phyloP scores from a whole-genome alignment of 2,888 invertebrate species.

The Pachydiplax longipennis region DNA sequence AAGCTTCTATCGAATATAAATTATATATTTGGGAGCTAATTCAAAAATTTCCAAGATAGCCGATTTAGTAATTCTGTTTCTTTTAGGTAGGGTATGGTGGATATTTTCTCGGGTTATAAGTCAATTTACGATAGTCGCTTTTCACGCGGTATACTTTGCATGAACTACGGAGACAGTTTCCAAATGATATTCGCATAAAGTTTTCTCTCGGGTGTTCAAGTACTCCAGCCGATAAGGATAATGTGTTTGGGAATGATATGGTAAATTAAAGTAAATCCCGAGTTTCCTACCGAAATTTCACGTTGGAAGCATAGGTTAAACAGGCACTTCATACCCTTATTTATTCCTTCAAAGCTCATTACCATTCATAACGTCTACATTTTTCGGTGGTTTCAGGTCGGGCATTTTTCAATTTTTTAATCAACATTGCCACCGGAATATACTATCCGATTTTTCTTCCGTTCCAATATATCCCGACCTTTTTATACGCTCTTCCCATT shows the following conservation, averaged over 20 bases:
- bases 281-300: slow-evolving; percentile 7
- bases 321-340: slow-evolving; percentile 33
- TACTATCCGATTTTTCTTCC: neutral
- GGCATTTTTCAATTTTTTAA: slow-evolving; percentile 32
- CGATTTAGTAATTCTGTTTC: neutral
- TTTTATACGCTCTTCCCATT: neutral
- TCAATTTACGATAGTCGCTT: neutral
- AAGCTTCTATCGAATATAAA: too few relatives aligned
- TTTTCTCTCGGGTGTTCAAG: slow-evolving; percentile 37
- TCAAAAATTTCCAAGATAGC: too few relatives aligned
- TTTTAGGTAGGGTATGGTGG: neutral
- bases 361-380: slow-evolving; percentile 20
- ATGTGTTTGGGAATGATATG: slow-evolving; percentile 37
- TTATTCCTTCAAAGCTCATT: slow-evolving; percentile 44
- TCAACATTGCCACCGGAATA: slow-evolving; percentile 1
- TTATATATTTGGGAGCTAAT: too few relatives aligned
- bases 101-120: slow-evolving; percentile 11
- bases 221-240: slow-evolving; percentile 22
- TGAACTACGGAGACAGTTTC: slow-evolving; percentile 16
- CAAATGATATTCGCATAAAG: slow-evolving; percentile 24
- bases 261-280: slow-evolving; percentile 28
- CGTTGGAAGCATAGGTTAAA: slow-evolving; percentile 23
- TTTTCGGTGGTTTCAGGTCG: slow-evolving; percentile 20
- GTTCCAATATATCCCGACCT: neutral
- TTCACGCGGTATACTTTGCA: neutral